These are phyloP conservation scores for Apoderus coryli DNA, from an alignment of 2,888 invertebrate genomes.

Conservation along the genomic window DNA sequence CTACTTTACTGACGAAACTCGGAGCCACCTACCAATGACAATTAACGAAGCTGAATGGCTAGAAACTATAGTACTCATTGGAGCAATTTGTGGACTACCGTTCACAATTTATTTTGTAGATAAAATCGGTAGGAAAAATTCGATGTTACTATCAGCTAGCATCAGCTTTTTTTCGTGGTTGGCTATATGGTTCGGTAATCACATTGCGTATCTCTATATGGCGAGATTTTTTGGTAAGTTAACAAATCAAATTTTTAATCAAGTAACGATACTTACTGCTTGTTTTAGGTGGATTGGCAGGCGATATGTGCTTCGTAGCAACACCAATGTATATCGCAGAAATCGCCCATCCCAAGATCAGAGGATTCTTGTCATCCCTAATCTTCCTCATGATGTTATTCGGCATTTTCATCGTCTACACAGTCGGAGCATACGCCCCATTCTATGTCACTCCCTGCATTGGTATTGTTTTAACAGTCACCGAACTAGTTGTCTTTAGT, in stretches of 20 bases:
- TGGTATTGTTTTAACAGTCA: slow-evolving; percentile 22
- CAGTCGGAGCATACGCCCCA: slow-evolving; percentile 22
- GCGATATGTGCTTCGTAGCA: slow-evolving; percentile 25
- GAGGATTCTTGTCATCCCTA: slow-evolving; percentile 23
- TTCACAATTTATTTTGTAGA: slow-evolving; percentile 22
- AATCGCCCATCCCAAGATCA: slow-evolving; percentile 25
- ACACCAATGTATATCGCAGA: slow-evolving; percentile 28
- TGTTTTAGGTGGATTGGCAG: no score
- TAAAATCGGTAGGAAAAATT: slow-evolving; percentile 21
- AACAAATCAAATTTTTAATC: no score
- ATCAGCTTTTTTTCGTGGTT: slow-evolving; percentile 25
- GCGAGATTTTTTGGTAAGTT: slow-evolving; percentile 25
- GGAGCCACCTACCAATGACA: slow-evolving; percentile 22
- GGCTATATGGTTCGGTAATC: slow-evolving; percentile 22
- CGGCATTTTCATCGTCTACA: slow-evolving; percentile 23
- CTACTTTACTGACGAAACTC: slow-evolving; percentile 19
- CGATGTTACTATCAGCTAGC: slow-evolving; percentile 23
- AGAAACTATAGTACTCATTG: slow-evolving; percentile 18
- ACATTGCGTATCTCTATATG: slow-evolving; percentile 21
- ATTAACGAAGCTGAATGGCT: slow-evolving; percentile 17
- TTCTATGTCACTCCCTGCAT: slow-evolving; percentile 26
- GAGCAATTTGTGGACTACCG: slow-evolving; percentile 20
- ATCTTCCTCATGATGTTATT: slow-evolving; percentile 25
- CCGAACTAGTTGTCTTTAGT: slow-evolving; percentile 26
- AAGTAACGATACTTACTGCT: no score